phyloP scores from a whole-genome alignment of 2,888 invertebrate species.

The Tenthredo mesomela region DNA sequence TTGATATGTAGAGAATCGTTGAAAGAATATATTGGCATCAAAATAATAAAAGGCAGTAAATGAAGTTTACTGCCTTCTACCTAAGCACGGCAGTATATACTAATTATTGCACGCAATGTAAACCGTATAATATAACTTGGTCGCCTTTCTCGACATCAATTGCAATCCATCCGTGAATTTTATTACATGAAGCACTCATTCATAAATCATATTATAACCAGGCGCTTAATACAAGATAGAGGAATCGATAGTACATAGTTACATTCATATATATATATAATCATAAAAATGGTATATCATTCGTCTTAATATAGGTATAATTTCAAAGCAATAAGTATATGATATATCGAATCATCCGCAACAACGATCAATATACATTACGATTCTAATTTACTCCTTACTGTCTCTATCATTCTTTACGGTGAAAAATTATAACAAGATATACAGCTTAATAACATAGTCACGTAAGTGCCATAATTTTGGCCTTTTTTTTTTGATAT shows the following conservation, averaged over 20 bases:
- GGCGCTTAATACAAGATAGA: neutral
- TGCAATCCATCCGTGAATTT: neutral
- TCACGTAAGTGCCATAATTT: no score
- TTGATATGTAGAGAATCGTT: no score
- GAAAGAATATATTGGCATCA: no score
- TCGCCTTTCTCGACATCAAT: neutral
- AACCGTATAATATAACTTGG: neutral
- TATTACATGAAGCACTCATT: neutral
- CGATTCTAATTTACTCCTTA: neutral
- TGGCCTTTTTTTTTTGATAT: no score
- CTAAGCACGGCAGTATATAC: no score
- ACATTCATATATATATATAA: neutral
- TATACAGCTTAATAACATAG: no score
- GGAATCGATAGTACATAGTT: neutral
- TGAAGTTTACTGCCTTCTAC: no score
- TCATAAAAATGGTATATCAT: neutral
- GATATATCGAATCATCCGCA: neutral
- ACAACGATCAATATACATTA: neutral
- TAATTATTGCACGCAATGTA: neutral
- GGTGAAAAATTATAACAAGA: neutral
- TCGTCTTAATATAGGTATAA: neutral
- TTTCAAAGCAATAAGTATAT: neutral
- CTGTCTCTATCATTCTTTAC: neutral
- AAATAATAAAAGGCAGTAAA: no score
- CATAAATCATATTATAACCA: neutral